Base-by-base conservation (phyloP, 2,113 vertebrate genomes). In the Oreochromis niloticus region DNA sequence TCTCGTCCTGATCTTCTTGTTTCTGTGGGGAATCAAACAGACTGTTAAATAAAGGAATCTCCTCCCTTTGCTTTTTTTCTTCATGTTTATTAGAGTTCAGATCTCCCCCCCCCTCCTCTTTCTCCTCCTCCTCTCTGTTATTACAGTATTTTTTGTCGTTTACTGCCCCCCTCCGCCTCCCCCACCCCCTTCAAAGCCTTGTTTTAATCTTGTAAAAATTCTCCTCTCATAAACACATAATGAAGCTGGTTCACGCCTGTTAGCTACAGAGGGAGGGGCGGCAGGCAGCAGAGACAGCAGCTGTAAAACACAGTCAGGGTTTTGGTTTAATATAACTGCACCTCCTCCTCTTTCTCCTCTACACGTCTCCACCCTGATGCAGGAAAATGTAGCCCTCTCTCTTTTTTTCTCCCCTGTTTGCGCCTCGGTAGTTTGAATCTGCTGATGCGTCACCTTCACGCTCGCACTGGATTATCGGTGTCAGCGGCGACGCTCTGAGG, bases 121-220 rank as follows among this genome's bases (percentile, higher is more conserved):
- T 19, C 71, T 78, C 71, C 71, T 50, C 71, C 71, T 78, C 46
- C 46, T 50, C 46, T 50, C 46, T 78, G 71, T 78, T 78, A 50
- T 78, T 78, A 78, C 71, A 78, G 71, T 50, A 78, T 78, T 78
- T 78, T 78, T 48, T 78, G 24, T n/a, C 43, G 1, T 78, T 78
- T 78, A 50, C 71, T 50, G 41, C 22, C 39, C 68, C 54, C 54
- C 39, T 68, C 48, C 24, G 6, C 61, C 61, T 36, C 32, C 17
- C 32, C 9, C 6, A 50, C 1, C 59, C 4, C 12, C 82, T 66
- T 88, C 88, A 92, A 83, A 89, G 91, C 80, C 66, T 88, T 68
- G 71, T 88, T 91, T 87, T 89, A 89, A 88, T 92, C 88, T 81
- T 80, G 86, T 86, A 86, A 84, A 80, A 73, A 75, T 88, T 86